phyloP scores from a whole-genome alignment of 2,113 vertebrate genomes.

The Anser cygnoides region DNA sequence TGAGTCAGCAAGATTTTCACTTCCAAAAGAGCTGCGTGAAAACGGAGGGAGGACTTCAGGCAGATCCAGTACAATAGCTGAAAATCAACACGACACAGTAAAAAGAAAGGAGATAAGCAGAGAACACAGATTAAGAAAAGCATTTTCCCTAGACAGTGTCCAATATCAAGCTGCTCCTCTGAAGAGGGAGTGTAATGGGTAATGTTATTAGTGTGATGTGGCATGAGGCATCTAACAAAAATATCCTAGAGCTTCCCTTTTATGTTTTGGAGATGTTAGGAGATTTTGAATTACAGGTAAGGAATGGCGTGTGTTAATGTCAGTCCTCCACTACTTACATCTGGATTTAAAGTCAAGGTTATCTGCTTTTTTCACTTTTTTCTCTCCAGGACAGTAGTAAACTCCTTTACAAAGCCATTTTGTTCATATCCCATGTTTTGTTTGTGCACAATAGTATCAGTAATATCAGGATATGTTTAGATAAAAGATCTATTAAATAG shows the following conservation, averaged over 20 bases:
- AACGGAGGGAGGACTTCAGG: constrained; percentile 14
- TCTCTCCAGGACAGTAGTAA: constrained; percentile 7
- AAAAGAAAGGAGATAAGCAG: constrained; percentile 12
- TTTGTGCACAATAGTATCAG: constrained; percentile 25
- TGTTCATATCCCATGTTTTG: neutral
- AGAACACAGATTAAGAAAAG: neutral
- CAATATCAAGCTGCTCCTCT: neutral
- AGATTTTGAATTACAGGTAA: neutral
- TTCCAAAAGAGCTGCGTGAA: constrained; percentile 41
- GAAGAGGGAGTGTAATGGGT: neutral
- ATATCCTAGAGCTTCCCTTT: neutral
- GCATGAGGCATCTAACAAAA: neutral
- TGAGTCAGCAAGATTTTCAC: constrained; percentile 30
- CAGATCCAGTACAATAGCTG: constrained; percentile 24
- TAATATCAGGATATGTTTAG: constrained; percentile 25
- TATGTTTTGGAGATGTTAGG: neutral
- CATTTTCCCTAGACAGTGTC: neutral
- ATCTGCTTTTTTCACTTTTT: neutral
- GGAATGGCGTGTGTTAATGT: neutral
- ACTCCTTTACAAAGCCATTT: neutral
- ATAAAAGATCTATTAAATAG: constrained; percentile 18
- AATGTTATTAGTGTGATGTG: neutral
- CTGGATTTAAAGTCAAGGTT: neutral
- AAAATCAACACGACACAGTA: constrained; percentile 5
- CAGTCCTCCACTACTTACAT: neutral